Percentiles rank a stretch among this genome's conserved stretches.
phyloP scores from a whole-genome alignment of 2,797 vertebrate genomes.

The Pempheris klunzingeri region DNA sequence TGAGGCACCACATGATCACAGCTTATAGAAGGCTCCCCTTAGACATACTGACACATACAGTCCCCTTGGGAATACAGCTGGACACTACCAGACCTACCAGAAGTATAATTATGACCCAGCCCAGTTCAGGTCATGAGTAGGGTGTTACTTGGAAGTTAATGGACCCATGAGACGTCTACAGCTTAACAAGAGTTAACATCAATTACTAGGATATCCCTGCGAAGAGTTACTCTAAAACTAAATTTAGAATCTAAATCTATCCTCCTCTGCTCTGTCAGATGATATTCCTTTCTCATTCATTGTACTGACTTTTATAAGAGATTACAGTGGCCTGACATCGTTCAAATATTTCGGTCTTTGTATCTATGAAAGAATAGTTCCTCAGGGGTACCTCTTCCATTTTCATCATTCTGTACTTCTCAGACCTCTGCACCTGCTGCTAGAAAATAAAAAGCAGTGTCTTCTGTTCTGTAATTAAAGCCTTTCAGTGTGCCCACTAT shows the following conservation, averaged over 20 bases:
- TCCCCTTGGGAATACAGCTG: not conserved
- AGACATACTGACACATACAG: not conserved
- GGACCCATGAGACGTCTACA: not conserved
- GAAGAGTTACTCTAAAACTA: too few relatives aligned
- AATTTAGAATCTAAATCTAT: too few relatives aligned
- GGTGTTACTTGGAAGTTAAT: not conserved
- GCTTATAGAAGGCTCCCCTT: not conserved
- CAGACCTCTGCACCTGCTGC: constrained; percentile 15
- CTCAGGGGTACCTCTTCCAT: constrained; percentile 21
- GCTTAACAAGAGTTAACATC: not conserved
- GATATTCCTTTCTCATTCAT: not conserved
- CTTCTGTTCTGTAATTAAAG: constrained; percentile 24
- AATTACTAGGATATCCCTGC: not conserved
- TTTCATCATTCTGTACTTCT: constrained; percentile 33
- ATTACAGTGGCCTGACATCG: not conserved
- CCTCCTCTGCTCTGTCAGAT: not conserved
- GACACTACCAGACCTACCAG: not conserved
- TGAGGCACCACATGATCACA: not conserved
- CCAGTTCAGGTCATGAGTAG: not conserved
- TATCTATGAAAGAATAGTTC: constrained; percentile 16
- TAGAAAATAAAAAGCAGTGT: not conserved
- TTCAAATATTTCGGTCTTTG: constrained; percentile 13
- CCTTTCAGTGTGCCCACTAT: constrained; percentile 21
- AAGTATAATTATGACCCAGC: not conserved
- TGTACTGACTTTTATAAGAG: not conserved